Evolutionary conservation across 2,888 invertebrate species (phyloP).

Genomic region (Chrysolina oricalcia): DNA sequence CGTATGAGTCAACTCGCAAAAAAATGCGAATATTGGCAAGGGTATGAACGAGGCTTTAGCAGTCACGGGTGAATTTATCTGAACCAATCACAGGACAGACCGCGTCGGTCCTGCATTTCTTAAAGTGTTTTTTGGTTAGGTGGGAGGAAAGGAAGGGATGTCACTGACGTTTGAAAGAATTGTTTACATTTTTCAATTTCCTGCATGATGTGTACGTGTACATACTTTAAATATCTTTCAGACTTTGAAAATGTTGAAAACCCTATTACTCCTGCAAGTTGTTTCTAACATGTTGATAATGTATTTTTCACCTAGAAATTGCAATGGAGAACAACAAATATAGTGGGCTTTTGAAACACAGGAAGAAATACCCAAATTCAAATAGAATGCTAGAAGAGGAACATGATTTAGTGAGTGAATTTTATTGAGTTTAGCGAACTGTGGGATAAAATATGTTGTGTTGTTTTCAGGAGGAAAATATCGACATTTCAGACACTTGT

Average conservation of each 20-base stretch:
- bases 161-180: conserved; percentile 13
- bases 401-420: conserved; percentile 51
- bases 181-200: conserved; percentile 4
- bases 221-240: conserved; percentile 32
- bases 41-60: no score
- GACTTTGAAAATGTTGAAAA: conserved; percentile 36
- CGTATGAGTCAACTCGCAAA: no score
- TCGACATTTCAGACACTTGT: conserved; percentile 60
- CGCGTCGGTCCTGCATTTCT: not conserved
- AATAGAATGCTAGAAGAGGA: conserved; percentile 53
- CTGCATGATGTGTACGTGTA: conserved; percentile 48
- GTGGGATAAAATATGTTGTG: conserved; percentile 37
- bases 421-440: not conserved
- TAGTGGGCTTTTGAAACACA: conserved; percentile 47
- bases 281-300: conserved; percentile 39
- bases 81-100: no score
- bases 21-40: no score
- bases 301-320: conserved; percentile 48
- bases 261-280: conserved; percentile 16
- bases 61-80: no score
- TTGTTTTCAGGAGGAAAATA: conserved; percentile 56
- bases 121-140: not conserved
- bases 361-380: conserved; percentile 40
- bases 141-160: not conserved
- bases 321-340: conserved; percentile 46